Base-by-base conservation (phyloP, 2,797 vertebrate species). In the Numenius phaeopus region DNA sequence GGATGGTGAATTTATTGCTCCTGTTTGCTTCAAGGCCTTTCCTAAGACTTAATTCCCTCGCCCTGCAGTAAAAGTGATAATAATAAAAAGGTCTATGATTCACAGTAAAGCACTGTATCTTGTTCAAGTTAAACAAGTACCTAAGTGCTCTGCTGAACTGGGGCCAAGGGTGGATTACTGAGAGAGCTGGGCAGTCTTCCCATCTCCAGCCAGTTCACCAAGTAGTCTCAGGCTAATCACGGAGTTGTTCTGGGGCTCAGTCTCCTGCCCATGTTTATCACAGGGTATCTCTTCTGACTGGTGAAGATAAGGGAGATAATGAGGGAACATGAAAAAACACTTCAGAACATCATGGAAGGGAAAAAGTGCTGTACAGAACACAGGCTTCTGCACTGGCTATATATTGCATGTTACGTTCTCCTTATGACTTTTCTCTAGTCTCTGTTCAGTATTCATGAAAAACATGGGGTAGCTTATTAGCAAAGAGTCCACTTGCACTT, bases 201-300 rank as follows among this genome's bases (percentile, higher is more conserved):
- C 93, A 95, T 85, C 93, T 94, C 77, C 76, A 93, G 69, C 89
- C 90, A 94, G 88, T 96, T 95, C 90, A 96, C 94, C 93, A 89
- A 82, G 85, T 58, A 83, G 78, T 67, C 80, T 91, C 64, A 76
- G 52, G 80, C 37, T 92, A 95, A 94, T 96, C 55, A 8, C 66
- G 47, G 72, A 83, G 80, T 70, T 92, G 71, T 94, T 94, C 87
- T 91, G 70, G 57, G 59, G 61, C 93, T 96, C 91, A 69, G 79
- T 91, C 95, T 97, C 87, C 77, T 90, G 66, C 57, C 26, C 44
- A 6, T 57, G 59, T 94, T 95, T 96, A 89, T 96, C 87, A 55
- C 1, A 58, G 75, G 5, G 18, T 95, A 85, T 94, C 86, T 94
- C 39, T 87, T 93, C 83, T 96, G 80, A 66, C 54, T 69, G 62